Conservation (phyloP, 2,113 vertebrate species). For the Lepidothrix coronata region DNA sequence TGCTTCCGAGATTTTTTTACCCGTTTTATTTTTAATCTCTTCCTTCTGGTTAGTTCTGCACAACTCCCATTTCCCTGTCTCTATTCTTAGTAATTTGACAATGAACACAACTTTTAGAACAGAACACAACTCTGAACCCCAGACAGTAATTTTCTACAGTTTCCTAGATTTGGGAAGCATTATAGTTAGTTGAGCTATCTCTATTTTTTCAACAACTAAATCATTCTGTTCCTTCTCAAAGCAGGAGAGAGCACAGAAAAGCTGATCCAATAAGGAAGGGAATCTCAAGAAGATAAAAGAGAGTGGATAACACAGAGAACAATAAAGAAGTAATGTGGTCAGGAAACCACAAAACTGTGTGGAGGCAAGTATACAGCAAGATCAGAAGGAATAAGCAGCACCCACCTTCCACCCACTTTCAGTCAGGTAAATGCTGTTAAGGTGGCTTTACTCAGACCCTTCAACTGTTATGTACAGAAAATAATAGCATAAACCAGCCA, state of each 20-base stretch:
- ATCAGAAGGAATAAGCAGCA: neutral
- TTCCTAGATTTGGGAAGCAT: neutral
- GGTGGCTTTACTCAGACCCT: neutral
- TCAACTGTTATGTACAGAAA: neutral
- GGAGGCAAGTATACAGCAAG: neutral
- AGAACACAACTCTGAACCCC: neutral
- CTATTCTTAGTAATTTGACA: neutral
- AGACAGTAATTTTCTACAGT: neutral
- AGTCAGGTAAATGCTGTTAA: neutral
- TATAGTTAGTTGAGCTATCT: neutral
- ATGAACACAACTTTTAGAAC: neutral
- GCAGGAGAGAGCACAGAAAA: neutral
- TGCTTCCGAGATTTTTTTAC: neutral
- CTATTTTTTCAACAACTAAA: neutral
- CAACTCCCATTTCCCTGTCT: neutral
- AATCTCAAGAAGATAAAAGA: neutral
- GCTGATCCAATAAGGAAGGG: neutral
- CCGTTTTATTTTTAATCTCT: neutral
- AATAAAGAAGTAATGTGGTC: neutral
- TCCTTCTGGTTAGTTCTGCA: neutral
- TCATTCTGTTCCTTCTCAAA: neutral
- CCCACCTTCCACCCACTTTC: neutral
- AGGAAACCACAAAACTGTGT: neutral
- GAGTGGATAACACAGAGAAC: neutral
- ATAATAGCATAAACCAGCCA: neutral